phyloP scores from a whole-genome alignment of 2,113 vertebrate species.

The Sterna hirundo region DNA sequence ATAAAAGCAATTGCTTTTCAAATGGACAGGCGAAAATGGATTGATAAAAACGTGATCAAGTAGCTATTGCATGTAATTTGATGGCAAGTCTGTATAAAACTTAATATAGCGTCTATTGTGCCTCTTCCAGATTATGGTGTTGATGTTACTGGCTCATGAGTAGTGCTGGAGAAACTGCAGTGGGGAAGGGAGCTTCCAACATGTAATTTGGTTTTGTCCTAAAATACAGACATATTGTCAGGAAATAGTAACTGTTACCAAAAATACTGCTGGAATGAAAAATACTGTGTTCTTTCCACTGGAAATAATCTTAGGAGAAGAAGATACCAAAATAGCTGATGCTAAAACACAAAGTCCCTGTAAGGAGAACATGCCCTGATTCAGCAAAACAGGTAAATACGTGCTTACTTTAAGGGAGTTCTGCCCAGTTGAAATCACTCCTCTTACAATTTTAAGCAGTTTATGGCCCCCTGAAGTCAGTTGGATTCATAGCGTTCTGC shows the following conservation, averaged over 20 bases:
- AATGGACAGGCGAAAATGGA: not conserved
- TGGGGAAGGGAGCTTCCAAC: conserved; percentile 51
- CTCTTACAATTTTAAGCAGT: not conserved
- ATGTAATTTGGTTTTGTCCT: conserved; percentile 65
- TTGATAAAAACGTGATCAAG: not conserved
- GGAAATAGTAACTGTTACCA: conserved; percentile 68
- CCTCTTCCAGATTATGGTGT: conserved; percentile 19
- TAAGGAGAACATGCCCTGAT: conserved; percentile 7
- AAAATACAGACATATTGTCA: conserved; percentile 63
- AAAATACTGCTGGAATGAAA: conserved; percentile 54
- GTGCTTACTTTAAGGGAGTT: not conserved
- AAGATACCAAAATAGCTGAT: not conserved
- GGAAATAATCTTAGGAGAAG: conserved; percentile 46
- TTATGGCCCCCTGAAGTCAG: not conserved
- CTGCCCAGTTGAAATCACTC: not conserved
- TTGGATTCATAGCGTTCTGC: not conserved
- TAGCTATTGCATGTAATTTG: conserved; percentile 13
- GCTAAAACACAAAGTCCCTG: conserved; percentile 1
- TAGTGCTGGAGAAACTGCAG: conserved; percentile 39
- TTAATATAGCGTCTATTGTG: conserved; percentile 61
- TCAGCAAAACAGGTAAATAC: conserved; percentile 26
- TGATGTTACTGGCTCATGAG: conserved; percentile 41
- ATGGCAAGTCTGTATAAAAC: conserved; percentile 56
- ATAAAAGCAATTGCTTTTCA: conserved; percentile 18
- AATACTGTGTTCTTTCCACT: conserved; percentile 30